Conservation (phyloP, 2,888 invertebrate species). For the Melinaea marsaeus region DNA sequence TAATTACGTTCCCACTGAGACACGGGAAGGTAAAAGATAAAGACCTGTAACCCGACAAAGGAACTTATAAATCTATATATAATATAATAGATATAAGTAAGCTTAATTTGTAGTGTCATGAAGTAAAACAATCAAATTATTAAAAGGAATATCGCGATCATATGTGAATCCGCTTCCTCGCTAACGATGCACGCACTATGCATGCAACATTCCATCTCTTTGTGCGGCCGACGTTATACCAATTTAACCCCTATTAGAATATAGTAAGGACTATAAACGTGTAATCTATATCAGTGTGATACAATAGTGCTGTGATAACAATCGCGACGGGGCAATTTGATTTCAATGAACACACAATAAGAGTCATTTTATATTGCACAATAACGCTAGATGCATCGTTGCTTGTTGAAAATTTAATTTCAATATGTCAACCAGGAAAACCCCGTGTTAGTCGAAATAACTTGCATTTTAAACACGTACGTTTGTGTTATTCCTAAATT, state of each 20-base stretch:
- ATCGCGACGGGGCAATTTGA: conserved; percentile 13
- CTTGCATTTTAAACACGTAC: not conserved
- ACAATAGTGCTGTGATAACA: conserved; percentile 4
- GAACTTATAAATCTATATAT: too few relatives aligned
- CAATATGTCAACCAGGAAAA: conserved; percentile 5
- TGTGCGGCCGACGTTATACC: conserved; percentile 23
- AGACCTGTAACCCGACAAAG: too few relatives aligned
- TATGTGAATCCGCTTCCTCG: conserved; percentile 38
- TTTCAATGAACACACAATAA: conserved; percentile 19
- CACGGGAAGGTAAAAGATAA: conserved; percentile 17
- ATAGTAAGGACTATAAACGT: conserved; percentile 8
- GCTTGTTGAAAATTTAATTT: conserved; percentile 6
- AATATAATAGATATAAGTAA: not conserved
- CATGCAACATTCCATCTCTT: conserved; percentile 52
- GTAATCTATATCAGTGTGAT: not conserved
- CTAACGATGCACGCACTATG: conserved; percentile 51
- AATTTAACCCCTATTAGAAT: conserved; percentile 7
- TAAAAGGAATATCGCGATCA: conserved; percentile 42
- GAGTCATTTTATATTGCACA: conserved; percentile 6
- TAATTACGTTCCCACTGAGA: conserved; percentile 56
- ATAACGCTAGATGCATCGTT: not conserved
- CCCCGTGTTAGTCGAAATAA: not conserved
- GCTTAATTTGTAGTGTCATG: conserved; percentile 26
- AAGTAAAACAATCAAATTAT: conserved; percentile 48
- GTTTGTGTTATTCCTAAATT: not conserved